Evolutionary conservation across 2,113 vertebrate species (phyloP).

Genomic region (Myotis lucifugus): DNA sequence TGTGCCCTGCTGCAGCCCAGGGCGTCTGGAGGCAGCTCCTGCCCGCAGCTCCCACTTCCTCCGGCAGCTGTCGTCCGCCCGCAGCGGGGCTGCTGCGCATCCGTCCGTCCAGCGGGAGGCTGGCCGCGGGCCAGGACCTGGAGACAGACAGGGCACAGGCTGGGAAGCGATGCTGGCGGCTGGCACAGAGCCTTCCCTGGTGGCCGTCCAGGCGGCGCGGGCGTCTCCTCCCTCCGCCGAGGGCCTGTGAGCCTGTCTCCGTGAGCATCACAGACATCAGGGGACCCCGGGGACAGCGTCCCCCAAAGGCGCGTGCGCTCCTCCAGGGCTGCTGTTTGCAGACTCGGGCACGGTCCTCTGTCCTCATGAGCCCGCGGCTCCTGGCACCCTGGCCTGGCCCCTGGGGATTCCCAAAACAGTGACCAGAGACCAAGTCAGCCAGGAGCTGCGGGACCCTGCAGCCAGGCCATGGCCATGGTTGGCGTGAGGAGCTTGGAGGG

Average conservation of each 20-base stretch:
- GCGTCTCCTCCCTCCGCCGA: not conserved
- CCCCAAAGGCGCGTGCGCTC: not conserved
- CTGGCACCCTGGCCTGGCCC: not conserved
- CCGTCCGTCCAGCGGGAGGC: not conserved
- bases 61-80: constrained; percentile 10
- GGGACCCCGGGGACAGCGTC: not conserved
- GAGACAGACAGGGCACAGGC: constrained; percentile 28
- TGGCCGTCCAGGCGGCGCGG: not conserved
- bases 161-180: constrained; percentile 33
- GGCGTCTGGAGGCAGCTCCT: too few species aligned
- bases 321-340: not conserved
- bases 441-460: not conserved
- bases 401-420: not conserved
- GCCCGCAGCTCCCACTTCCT: not conserved
- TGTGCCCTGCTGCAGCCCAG: constrained; percentile 18
- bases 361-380: not conserved
- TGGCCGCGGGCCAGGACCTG: constrained; percentile 48
- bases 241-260: not conserved
- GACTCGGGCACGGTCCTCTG: not conserved
- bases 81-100: not conserved
- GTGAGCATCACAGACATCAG: not conserved
- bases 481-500: not conserved
- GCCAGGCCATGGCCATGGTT: not conserved
- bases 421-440: not conserved
- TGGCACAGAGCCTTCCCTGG: not conserved